Evolutionary conservation across 2,888 invertebrate species (phyloP).

Genomic region (Philaethria dido): DNA sequence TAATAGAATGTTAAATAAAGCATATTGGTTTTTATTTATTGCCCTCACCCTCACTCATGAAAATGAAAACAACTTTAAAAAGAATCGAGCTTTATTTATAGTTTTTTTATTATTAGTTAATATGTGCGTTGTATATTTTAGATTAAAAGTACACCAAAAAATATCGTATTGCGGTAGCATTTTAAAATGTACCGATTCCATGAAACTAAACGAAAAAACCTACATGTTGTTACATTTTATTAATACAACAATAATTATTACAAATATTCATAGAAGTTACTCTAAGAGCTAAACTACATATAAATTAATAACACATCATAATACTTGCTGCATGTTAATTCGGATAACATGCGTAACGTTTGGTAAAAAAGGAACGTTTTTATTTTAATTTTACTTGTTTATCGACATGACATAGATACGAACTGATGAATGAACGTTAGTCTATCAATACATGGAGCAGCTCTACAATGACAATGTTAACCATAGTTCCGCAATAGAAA

Average conservation of each 20-base stretch:
- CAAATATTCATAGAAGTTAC: slow-evolving; percentile 50
- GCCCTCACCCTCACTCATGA: background rate
- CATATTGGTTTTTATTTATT: slow-evolving; percentile 32
- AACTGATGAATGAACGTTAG: background rate
- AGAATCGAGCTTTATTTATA: slow-evolving; percentile 21
- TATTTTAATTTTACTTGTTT: background rate
- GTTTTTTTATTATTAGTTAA: slow-evolving; percentile 22
- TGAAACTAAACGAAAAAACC: slow-evolving; percentile 30
- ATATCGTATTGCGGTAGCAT: background rate
- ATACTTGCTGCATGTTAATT: slow-evolving; percentile 67
- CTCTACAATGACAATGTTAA: background rate
- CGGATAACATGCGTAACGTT: slow-evolving; percentile 33
- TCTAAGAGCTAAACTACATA: slow-evolving; percentile 65
- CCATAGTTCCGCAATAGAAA: background rate
- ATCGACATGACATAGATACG: background rate
- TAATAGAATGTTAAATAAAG: slow-evolving; percentile 63
- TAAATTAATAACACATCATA: slow-evolving; percentile 79
- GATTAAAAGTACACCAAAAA: slow-evolving; percentile 31
- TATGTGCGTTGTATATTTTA: slow-evolving; percentile 51
- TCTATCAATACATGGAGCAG: background rate
- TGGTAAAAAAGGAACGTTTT: slow-evolving; percentile 27
- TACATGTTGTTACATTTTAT: slow-evolving; percentile 46
- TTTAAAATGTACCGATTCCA: slow-evolving; percentile 16
- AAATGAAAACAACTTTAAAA: slow-evolving; percentile 13
- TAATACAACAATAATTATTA: slow-evolving; percentile 55